Base-by-base conservation (phyloP, 2,888 invertebrate species). In the Habroteleia sp. region DNA sequence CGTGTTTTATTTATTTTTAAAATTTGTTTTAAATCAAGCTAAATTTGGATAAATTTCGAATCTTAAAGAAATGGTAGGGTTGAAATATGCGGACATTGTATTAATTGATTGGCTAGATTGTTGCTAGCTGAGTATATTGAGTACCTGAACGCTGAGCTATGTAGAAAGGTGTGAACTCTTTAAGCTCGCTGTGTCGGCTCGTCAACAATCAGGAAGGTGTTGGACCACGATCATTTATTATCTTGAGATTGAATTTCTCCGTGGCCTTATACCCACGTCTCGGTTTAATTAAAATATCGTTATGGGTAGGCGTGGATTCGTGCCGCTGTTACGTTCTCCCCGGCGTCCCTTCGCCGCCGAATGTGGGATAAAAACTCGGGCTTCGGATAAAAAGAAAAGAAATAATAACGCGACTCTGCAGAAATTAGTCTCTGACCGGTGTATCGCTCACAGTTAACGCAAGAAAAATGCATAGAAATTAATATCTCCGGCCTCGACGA, bases 271-370 rank as follows among this genome's bases (percentile, higher is more conserved):
- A 77, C 79, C 72, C 77, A 76, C 75, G 84, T 84, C 83, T 83
- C 82, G 85, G 84, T 87, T 88, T 88, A 88, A 88, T 88, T 88
- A 88, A 88, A 88, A 88, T 88, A 88, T 88, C 88, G 87, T 88
- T 88, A 88, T 87, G 85, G 86, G 88, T 88, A 86, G 88, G 88
- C 88, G 88, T 87, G 86, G 85, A 86, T 84, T 83, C 82, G 80
- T 79, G 83, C 82, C 83, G 82, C 85, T 81, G 81, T 81, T 81
- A 77, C 78, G 80, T 82, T 79, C 79, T 65, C 68, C 65, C 76
- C 74, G 62, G 44, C 66, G 56, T 52, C 58, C 44, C 58, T 63
- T 54, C 48, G 54, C 62, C 50, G 13, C 50, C 44, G 41, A 72
- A 72, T 72, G 42, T 63, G 41, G 65, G 50, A 72, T 72, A 72